Conservation (phyloP, 2,888 invertebrate genomes). For the Heliconius ismenius region DNA sequence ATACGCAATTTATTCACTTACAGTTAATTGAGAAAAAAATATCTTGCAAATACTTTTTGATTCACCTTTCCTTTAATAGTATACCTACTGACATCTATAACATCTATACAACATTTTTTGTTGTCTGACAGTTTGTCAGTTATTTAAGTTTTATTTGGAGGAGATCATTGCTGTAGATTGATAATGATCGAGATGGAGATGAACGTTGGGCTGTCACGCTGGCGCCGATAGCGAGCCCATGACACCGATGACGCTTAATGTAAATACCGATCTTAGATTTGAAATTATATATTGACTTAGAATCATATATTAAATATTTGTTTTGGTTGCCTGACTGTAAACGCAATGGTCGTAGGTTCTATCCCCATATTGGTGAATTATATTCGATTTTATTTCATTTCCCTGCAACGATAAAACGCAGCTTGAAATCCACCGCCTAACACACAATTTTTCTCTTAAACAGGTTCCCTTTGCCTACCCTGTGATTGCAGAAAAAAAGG, state of each 20-base stretch:
- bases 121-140: constrained; percentile 21
- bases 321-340: too few relatives aligned
- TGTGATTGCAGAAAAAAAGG: too few relatives aligned
- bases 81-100: constrained; percentile 7
- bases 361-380: too few relatives aligned
- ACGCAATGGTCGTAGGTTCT: too few relatives aligned
- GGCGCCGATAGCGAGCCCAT: constrained; percentile 34
- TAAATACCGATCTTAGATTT: constrained; percentile 43
- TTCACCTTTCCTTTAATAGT: not conserved
- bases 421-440: too few relatives aligned
- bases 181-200: constrained; percentile 19
- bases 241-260: constrained; percentile 39
- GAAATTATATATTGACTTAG: constrained; percentile 5
- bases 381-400: too few relatives aligned
- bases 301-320: not conserved
- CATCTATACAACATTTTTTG: constrained; percentile 6
- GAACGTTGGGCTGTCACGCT: constrained; percentile 38
- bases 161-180: constrained; percentile 17
- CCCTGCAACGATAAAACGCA: too few relatives aligned
- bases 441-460: too few relatives aligned
- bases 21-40: not conserved
- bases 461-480: too few relatives aligned
- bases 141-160: constrained; percentile 17
- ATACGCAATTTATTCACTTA: not conserved
- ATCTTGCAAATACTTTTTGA: not conserved